Evolutionary conservation across 2,888 invertebrate species (phyloP).

Genomic region (Miltochrista miniata): DNA sequence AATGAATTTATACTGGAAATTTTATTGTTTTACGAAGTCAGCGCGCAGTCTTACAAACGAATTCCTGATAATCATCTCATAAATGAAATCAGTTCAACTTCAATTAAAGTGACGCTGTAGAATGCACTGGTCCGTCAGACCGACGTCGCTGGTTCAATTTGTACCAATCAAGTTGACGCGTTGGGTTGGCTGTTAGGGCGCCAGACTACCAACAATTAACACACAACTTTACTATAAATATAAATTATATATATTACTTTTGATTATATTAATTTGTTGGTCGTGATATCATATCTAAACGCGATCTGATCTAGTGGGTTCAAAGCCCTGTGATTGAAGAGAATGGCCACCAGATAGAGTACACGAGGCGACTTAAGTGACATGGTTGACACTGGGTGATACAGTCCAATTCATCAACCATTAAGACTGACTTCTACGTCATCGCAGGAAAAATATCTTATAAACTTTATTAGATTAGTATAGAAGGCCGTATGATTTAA

Average conservation of each 20-base stretch:
- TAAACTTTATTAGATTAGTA: too few relatives aligned
- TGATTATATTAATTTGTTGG: constrained; percentile 23
- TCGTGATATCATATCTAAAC: constrained; percentile 11
- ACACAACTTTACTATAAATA: constrained; percentile 14
- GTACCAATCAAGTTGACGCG: constrained; percentile 10
- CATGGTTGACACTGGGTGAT: too few relatives aligned
- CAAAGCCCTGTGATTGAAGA: background rate
- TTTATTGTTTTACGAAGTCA: too few relatives aligned
- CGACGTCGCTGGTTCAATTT: constrained; percentile 16
- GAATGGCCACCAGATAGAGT: background rate
- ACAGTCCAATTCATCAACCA: too few relatives aligned
- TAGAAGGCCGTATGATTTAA: too few relatives aligned
- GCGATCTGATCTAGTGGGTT: background rate
- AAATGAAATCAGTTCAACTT: constrained; percentile 24
- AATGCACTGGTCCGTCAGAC: background rate
- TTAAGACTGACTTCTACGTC: too few relatives aligned
- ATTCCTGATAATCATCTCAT: constrained; percentile 6
- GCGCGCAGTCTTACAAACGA: background rate
- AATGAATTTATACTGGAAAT: too few relatives aligned
- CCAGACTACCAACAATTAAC: constrained; percentile 29
- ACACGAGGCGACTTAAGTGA: background rate
- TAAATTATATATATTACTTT: constrained; percentile 23
- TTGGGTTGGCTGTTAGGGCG: constrained; percentile 13
- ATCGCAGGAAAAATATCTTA: too few relatives aligned
- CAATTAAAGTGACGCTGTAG: constrained; percentile 28